A percentile compares a stretch with the other conserved stretches of the same genome.
Evolutionary conservation across 2,113 vertebrate species (phyloP).

Genomic region (Abramis brama): DNA sequence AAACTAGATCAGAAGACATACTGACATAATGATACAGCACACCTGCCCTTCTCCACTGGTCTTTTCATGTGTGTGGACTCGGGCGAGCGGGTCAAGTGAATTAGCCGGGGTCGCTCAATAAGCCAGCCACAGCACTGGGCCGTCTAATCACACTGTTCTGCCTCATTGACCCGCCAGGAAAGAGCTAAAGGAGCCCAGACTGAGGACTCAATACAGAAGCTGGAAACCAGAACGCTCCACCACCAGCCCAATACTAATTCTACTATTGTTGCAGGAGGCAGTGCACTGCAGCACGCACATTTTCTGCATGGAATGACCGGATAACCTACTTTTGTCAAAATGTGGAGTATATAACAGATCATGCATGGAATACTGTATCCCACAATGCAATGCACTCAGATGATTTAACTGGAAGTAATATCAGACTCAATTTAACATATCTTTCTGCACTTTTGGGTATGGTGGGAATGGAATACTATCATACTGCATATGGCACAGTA

Average conservation of each 20-base stretch:
- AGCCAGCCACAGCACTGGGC: conserved; percentile 48
- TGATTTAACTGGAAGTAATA: background rate
- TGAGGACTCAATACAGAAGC: conserved; percentile 21
- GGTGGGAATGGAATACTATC: background rate
- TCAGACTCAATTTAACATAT: background rate
- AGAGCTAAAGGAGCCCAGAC: conserved; percentile 37
- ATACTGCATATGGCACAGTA: background rate
- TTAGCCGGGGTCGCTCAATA: conserved; percentile 59
- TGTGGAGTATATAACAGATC: background rate
- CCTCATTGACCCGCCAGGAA: conserved; percentile 57
- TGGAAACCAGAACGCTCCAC: conserved; percentile 9
- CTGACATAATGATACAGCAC: conserved; percentile 9
- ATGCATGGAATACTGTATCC: background rate
- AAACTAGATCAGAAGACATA: background rate
- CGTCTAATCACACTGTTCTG: conserved; percentile 58
- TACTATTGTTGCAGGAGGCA: background rate
- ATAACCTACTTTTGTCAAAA: background rate
- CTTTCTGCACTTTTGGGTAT: background rate
- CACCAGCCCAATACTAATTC: background rate
- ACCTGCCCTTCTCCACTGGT: background rate
- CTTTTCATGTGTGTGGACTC: conserved; percentile 48
- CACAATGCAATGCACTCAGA: background rate
- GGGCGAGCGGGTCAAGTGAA: conserved; percentile 55
- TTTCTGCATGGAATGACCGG: background rate
- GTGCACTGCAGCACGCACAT: background rate